Conservation (phyloP, 2,113 vertebrate genomes). For the Petromus typicus region DNA sequence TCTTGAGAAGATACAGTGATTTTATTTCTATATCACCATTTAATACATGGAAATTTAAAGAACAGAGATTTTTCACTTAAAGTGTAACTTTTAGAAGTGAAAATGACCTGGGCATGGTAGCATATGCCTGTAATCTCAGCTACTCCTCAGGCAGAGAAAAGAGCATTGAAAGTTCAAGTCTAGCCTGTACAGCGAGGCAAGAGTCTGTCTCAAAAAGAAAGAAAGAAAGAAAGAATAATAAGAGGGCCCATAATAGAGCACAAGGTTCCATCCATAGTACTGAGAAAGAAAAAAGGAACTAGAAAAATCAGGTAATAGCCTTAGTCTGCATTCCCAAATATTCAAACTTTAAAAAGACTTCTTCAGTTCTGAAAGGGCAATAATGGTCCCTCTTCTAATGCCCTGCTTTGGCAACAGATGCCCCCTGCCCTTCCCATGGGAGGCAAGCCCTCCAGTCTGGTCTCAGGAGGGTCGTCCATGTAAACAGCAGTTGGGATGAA, state of each 20-base stretch:
- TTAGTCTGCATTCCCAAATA: neutral
- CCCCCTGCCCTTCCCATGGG: neutral
- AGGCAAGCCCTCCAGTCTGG: neutral
- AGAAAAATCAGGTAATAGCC: neutral
- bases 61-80: neutral
- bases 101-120: neutral
- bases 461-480: neutral
- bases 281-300: neutral
- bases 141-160: neutral
- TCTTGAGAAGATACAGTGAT: conserved; percentile 43
- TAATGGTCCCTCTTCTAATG: neutral
- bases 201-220: neutral
- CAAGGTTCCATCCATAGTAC: neutral
- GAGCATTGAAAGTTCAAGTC: neutral
- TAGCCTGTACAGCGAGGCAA: neutral
- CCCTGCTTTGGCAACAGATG: neutral
- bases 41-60: neutral
- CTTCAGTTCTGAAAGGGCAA: neutral
- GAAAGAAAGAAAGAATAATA: neutral
- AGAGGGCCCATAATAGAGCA: neutral
- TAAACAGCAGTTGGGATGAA: neutral
- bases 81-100: conserved; percentile 44
- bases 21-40: conserved; percentile 11
- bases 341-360: neutral
- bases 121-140: neutral